phyloP scores from a whole-genome alignment of 1,140 invertebrate species.

The Bradysia coprophila region DNA sequence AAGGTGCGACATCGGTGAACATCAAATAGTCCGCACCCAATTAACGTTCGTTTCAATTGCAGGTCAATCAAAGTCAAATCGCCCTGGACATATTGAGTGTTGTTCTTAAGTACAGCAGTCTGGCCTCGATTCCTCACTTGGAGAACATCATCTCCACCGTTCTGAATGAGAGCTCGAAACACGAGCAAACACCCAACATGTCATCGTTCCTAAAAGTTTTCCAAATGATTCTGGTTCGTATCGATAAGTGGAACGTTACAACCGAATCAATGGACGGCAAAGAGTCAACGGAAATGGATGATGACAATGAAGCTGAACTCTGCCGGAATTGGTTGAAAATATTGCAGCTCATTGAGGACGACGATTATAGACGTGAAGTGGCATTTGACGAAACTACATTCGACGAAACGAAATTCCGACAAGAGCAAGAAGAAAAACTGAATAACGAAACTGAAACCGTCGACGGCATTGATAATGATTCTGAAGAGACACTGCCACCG shows the following conservation, averaged over 20 bases:
- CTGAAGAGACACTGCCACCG: slow-evolving; percentile 19
- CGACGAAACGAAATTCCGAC: neutral
- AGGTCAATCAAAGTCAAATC: slow-evolving; percentile 19
- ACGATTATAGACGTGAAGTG: neutral
- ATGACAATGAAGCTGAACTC: slow-evolving; percentile 10
- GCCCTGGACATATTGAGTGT: slow-evolving; percentile 32
- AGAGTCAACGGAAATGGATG: slow-evolving; percentile 9
- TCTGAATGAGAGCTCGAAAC: slow-evolving; percentile 15
- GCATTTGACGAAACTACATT: neutral
- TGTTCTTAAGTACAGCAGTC: slow-evolving; percentile 30
- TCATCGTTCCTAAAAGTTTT: slow-evolving; percentile 19
- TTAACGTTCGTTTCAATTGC: neutral
- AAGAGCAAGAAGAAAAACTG: neutral
- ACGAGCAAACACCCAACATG: slow-evolving; percentile 12
- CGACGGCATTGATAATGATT: slow-evolving; percentile 2
- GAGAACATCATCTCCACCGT: slow-evolving; percentile 32
- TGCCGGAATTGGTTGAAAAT: slow-evolving; percentile 10
- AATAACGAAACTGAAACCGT: neutral
- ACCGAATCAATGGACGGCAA: slow-evolving; percentile 4
- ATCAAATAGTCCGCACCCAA: neutral
- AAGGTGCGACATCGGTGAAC: slow-evolving; percentile 14
- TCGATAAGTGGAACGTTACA: slow-evolving; percentile 9
- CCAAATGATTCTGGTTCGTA: slow-evolving; percentile 14
- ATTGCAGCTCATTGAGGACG: slow-evolving; percentile 3
- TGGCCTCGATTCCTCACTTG: slow-evolving; percentile 30